These are phyloP conservation scores for Arctocebus calabarensis DNA, from an alignment of 2,797 vertebrate species.

Conservation along the genomic window DNA sequence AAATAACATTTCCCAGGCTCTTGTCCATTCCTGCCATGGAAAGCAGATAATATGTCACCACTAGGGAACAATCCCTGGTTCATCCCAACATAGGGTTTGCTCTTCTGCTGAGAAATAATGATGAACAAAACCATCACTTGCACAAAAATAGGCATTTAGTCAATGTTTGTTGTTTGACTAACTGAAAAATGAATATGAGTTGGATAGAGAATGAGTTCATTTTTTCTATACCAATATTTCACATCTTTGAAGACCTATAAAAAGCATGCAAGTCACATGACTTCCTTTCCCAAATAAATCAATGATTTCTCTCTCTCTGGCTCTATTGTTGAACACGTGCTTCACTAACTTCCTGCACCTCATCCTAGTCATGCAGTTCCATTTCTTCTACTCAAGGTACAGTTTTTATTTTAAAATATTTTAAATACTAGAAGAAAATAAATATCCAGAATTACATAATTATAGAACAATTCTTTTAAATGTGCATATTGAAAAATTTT, in stretches of 20 bases:
- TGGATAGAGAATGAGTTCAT: neutral
- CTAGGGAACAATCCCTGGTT: neutral
- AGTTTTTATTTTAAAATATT: neutral
- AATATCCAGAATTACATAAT: neutral
- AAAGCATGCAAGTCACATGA: neutral
- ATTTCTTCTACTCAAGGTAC: neutral
- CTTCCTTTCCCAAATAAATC: neutral
- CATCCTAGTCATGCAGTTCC: neutral
- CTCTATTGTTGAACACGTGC: neutral
- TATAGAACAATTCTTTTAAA: neutral
- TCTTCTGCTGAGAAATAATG: neutral
- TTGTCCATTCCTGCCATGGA: accelerated
- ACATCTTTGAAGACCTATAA: neutral
- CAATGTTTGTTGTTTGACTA: neutral
- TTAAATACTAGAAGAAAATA: neutral
- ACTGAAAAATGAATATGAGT: neutral
- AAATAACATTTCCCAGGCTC: neutral
- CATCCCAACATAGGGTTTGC: neutral
- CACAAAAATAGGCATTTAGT: neutral
- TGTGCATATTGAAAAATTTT: neutral
- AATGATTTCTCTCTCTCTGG: neutral
- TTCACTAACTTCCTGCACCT: neutral
- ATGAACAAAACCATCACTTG: neutral
- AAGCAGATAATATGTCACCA: neutral
- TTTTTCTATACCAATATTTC: neutral